phyloP scores from a whole-genome alignment of 2,888 invertebrate genomes.

The Cheilosia variabilis region DNA sequence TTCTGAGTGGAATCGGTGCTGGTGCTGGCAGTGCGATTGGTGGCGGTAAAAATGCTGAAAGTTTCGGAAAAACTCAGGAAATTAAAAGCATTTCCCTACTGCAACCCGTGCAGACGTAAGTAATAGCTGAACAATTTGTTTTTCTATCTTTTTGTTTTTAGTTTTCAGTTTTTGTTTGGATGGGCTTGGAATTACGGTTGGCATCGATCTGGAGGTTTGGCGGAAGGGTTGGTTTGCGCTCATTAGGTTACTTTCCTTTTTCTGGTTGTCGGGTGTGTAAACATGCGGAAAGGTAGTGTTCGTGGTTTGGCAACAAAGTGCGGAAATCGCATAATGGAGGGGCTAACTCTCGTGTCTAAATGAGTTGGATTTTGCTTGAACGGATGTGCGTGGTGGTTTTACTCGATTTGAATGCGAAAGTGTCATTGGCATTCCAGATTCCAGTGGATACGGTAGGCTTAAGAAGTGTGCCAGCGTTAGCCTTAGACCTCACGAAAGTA shows the following conservation, averaged over 20 bases:
- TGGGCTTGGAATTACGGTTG: conserved; percentile 56
- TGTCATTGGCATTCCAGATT: too few species aligned
- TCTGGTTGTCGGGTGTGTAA: conserved; percentile 65
- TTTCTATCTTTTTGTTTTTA: conserved; percentile 53
- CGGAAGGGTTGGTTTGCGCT: conserved; percentile 54
- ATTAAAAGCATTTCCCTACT: conserved; percentile 86
- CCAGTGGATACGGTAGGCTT: too few species aligned
- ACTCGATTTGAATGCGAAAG: too few species aligned
- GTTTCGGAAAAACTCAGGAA: conserved; percentile 80
- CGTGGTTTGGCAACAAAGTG: conserved; percentile 3
- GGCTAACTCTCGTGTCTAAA: too few species aligned
- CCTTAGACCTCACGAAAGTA: too few species aligned
- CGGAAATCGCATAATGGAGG: too few species aligned
- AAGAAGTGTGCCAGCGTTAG: too few species aligned
- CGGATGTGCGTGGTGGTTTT: too few species aligned
- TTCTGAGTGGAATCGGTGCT: conserved; percentile 86
- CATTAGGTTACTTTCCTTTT: conserved; percentile 52
- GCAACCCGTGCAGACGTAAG: conserved; percentile 85
- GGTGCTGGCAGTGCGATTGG: conserved; percentile 84
- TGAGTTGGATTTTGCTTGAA: too few species aligned
- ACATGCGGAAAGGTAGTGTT: conserved; percentile 24
- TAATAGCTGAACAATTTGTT: conserved; percentile 75
- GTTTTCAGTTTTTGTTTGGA: not conserved
- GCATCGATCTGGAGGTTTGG: conserved; percentile 64
- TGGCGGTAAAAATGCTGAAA: conserved; percentile 84